These are phyloP conservation scores for Motacilla alba DNA, from an alignment of 2,113 vertebrate genomes.

Conservation along the genomic window DNA sequence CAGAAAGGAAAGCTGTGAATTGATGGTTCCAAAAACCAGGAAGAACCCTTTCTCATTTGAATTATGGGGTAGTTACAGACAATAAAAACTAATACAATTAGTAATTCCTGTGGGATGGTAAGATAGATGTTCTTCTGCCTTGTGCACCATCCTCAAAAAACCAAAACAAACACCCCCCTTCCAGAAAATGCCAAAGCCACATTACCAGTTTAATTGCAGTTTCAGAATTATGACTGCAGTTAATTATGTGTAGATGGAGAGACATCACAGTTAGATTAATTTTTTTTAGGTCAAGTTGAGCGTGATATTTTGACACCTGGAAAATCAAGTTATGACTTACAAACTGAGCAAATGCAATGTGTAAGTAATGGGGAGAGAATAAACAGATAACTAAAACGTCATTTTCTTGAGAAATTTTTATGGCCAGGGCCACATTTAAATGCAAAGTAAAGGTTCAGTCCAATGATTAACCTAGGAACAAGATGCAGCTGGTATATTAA, in stretches of 20 bases:
- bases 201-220: neutral
- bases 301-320: neutral
- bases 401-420: slow-evolving; percentile 62
- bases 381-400: slow-evolving; percentile 20
- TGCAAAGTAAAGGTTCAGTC: slow-evolving; percentile 57
- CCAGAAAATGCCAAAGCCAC: neutral
- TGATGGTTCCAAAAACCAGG: neutral
- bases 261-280: neutral
- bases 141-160: neutral
- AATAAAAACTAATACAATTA: neutral
- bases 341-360: slow-evolving; percentile 4
- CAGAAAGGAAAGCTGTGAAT: neutral
- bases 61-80: neutral
- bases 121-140: neutral
- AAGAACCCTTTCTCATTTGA: neutral
- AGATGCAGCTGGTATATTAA: slow-evolving; percentile 65
- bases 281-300: neutral
- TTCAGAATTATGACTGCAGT: neutral
- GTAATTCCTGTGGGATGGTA: neutral
- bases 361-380: slow-evolving; percentile 40
- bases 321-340: slow-evolving; percentile 3
- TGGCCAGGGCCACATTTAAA: slow-evolving; percentile 40
- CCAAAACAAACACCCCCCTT: accelerated
- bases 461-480: slow-evolving; percentile 67
- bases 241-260: neutral